Base-by-base conservation (phyloP, 1,140 invertebrate genomes). In the Hesperophylax magnus region DNA sequence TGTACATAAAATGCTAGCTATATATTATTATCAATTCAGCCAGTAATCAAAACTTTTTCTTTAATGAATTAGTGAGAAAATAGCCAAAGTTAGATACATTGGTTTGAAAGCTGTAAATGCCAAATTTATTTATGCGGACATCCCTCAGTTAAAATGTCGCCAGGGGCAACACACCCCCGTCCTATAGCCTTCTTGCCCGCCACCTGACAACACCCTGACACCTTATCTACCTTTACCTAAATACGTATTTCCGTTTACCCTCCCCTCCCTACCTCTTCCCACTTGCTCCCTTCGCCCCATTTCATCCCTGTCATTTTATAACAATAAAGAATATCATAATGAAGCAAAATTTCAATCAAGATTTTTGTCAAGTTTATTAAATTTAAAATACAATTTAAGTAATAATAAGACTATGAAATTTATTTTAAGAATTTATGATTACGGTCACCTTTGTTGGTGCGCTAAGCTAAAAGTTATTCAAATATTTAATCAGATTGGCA, bases 91-190 rank as follows among this genome's bases (percentile, higher is more conserved):
- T 7, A 61, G 24, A 17, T 34, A 6, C 39, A 31, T n/a, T 67
- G 27, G 27, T 27, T 3, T 17, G 7, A 61, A 61, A 34, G 27
- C 63, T 67, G 63, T 18, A 67, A 31, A 17, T 11, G 39, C 39
- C 39, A 47, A 17, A 17, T 24, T 67, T 67, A 8, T 2, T 67
- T 39, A 67, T 67, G 27, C 63, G 27, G 31, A 34, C 54, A 54
- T 20, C 52, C 69, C 65, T 81, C 80, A 81, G 78, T 81, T 81
- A 81, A 81, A 81, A 78, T 56, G 65, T 58, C 53, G 80, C 80
- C 65, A 22, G 63, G 56, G 80, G 80, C 31, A 3, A 56, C 20
- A 34, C 27, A 22, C n/a, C 27, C 63, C 31, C 9, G 8, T 27
- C 4, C 39, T 47, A 11, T 14, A 27, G 22, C 7, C 27, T 67